Evolutionary conservation across 1,140 invertebrate species (phyloP), one percentile per base, ranked within the genome.

Genomic region (Euwallacea fornicatus): DNA sequence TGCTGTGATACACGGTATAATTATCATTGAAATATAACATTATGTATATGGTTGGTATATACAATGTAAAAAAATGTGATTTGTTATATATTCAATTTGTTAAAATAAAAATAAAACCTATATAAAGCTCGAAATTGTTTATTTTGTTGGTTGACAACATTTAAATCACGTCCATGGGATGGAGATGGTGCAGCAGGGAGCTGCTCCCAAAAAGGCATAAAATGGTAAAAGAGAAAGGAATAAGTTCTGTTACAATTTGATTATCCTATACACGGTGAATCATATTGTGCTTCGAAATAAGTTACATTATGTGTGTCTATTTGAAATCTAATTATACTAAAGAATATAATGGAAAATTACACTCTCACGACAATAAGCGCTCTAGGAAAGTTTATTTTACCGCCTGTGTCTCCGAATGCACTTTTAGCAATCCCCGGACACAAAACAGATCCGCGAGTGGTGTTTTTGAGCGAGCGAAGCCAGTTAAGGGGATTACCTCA

Each of bases 1-100:
- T 71, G 70, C 70, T 72, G 70, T 72, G 70, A 72, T 72, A 72
- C n/a, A 72, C 70, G 61, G 61, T 72, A 72, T 72, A 41, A 65
- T 66, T 72, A 72, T 66, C 61, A 72, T 66, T 43, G 59, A 50
- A 50, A 11, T 50, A 11, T 50, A 50, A 50, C 13, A 50, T 4
- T 50, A 66, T 72, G 70, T 72, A 72, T 72, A 72, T 66, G 58
- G 56, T 60, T 60, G 33, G 42, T 70, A 72, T 72, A 72, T 72
- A 62, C 63, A 67, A 64, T 72, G 70, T 72, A 72, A 72, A 71
- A 72, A 66, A 50, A 33, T 71, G 70, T 72, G 70, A 72, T 72
- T 67, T 72, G 70, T 72, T 72, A 67, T 61, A 72, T 63, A 61
- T 65, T 72, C 66, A 60, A 67, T 72, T 72, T 72, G 70, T 72